phyloP scores from a whole-genome alignment of 2,797 vertebrate genomes.

The Anguilla anguilla region DNA sequence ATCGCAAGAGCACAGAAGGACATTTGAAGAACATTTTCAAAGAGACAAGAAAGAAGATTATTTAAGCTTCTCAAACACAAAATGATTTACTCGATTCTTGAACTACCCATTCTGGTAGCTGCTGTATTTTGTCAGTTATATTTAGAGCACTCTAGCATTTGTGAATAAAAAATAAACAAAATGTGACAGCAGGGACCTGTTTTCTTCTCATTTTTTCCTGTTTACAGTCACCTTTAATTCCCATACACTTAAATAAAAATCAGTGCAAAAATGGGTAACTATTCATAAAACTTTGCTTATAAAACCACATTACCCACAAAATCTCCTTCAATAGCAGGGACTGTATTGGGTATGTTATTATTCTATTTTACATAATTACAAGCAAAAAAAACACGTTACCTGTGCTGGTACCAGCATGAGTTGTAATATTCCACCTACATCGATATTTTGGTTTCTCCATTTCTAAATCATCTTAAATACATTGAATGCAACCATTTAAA shows the following conservation, averaged over 20 bases:
- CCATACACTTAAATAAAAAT: not conserved
- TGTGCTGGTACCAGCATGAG: constrained; percentile 14
- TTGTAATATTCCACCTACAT: not conserved
- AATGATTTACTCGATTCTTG: not conserved
- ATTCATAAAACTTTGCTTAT: constrained; percentile 36
- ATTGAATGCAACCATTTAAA: not conserved
- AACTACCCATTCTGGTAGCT: not conserved
- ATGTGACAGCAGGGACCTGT: too few species aligned
- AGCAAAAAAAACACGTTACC: constrained; percentile 18
- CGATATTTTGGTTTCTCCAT: not conserved
- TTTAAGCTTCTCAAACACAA: not conserved
- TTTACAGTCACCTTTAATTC: constrained; percentile 27
- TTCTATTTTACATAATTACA: constrained; percentile 45
- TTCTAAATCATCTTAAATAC: not conserved
- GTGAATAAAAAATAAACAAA: not conserved
- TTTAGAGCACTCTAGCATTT: not conserved
- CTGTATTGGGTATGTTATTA: constrained; percentile 36
- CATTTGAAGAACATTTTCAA: not conserved
- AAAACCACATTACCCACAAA: constrained; percentile 29
- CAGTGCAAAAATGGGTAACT: constrained; percentile 22
- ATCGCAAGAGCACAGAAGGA: not conserved
- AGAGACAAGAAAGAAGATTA: not conserved
- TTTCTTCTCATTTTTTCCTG: not conserved
- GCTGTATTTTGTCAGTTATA: not conserved
- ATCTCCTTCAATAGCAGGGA: constrained; percentile 19